Base-by-base conservation (phyloP, 2,888 invertebrate species). In the Clistopyga incitator region DNA sequence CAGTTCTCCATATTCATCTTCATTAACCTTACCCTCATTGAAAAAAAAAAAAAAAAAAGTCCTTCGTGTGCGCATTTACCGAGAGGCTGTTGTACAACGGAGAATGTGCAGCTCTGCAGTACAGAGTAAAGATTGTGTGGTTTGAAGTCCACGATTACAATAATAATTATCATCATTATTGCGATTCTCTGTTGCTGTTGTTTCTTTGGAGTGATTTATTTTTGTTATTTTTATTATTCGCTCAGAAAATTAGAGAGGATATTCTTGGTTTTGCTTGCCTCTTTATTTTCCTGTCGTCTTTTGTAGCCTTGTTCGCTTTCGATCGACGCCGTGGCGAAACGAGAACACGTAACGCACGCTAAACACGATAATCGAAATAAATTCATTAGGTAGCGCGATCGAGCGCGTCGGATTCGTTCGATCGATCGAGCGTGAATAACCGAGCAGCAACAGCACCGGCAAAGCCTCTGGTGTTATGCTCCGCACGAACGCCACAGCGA, bases 331-430 rank as follows among this genome's bases (percentile, higher is more conserved):
- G 75, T 78, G 71, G 84, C 82, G 54, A 75, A 76, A 78, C 75
- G 78, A 59, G 74, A 75, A 64, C 67, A 82, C 72, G 84, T 74
- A 84, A 82, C 84, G 82, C 82, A 84, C 82, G 85, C 85, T 86
- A 80, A 86, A 85, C 82, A 80, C 80, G 84, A 84, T 87, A 88
- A 87, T 87, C 84, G 84, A 87, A 86, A 86, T 86, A 86, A 88
- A 87, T 88, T 88, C 88, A 88, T 88, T 87, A 86, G 87, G 86
- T 84, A 84, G 81, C 82, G 84, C 86, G 87, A 87, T 87, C 87
- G 81, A 87, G 86, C 87, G 85, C 81, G 79, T 85, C 87, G 80
- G 85, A 87, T 86, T 86, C 84, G 81, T 84, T 84, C 80, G 83
- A 83, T 82, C 82, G 80, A 82, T 78, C 80, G 84, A 84, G 80